A percentile compares a stretch with the other conserved stretches of the same genome.
phyloP scores from a whole-genome alignment of 2,113 vertebrate genomes.

The Hiodon alosoides region DNA sequence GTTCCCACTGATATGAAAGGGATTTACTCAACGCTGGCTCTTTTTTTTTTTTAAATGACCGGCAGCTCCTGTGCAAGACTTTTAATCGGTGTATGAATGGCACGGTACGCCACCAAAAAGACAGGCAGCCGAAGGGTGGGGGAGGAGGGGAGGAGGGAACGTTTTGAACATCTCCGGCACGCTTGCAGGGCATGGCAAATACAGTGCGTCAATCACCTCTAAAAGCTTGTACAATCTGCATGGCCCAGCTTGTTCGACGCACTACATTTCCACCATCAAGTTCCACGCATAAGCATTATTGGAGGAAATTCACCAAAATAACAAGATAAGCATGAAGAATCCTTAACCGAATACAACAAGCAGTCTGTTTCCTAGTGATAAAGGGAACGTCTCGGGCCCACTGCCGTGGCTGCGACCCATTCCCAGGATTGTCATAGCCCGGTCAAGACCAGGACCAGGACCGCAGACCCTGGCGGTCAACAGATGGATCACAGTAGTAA shows the following conservation, averaged over 20 bases:
- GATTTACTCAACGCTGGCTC: constrained; percentile 41
- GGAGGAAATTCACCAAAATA: constrained; percentile 47
- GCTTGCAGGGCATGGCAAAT: constrained; percentile 31
- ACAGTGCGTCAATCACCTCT: constrained; percentile 23
- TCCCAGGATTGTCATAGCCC: no score
- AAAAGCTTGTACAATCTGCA: constrained; percentile 46
- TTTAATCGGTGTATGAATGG: constrained; percentile 49
- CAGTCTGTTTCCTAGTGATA: constrained; percentile 63
- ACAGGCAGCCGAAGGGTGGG: constrained; percentile 26
- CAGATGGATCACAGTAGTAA: neutral
- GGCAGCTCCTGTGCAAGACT: constrained; percentile 28
- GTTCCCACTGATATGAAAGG: constrained; percentile 28
- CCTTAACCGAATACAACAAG: constrained; percentile 50
- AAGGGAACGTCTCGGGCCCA: constrained; percentile 41
- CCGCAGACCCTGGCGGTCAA: no score
- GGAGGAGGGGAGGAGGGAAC: constrained; percentile 31
- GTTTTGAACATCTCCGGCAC: constrained; percentile 8
- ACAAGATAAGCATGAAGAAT: constrained; percentile 57
- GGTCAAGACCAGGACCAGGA: no score
- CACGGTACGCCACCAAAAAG: constrained; percentile 47
- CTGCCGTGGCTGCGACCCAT: no score
- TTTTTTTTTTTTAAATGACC: constrained; percentile 40
- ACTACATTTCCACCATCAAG: constrained; percentile 57
- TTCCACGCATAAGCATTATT: constrained; percentile 46
- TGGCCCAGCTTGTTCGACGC: constrained; percentile 52